Evolutionary conservation across 1,140 invertebrate genomes (phyloP).

Genomic region (Drosophila kurseongensis): DNA sequence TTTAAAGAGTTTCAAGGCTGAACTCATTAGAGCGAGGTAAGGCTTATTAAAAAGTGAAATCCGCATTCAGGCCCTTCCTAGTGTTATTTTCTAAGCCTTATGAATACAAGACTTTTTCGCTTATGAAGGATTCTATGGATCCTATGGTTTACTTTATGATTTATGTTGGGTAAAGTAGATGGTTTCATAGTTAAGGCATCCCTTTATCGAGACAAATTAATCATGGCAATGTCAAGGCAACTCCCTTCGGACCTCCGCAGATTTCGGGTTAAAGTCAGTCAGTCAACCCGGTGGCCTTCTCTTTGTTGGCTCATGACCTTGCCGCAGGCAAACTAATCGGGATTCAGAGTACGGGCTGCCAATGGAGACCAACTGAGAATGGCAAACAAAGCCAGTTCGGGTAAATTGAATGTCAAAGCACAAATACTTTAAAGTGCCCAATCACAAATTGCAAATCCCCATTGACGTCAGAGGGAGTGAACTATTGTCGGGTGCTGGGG

Average conservation of each 20-base stretch:
- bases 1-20: constrained; percentile 4
- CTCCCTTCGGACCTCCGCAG: constrained; percentile 11
- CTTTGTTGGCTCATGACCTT: constrained; percentile 60
- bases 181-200: background rate
- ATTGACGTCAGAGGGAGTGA: constrained; percentile 45
- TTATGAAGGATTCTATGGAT: no score
- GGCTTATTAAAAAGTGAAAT: constrained; percentile 9
- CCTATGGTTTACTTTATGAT: background rate
- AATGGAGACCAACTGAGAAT: constrained; percentile 1
- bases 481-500: background rate
- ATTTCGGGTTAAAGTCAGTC: constrained; percentile 40
- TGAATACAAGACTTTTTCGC: no score
- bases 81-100: no score
- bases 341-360: constrained; percentile 3
- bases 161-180: background rate
- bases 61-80: background rate
- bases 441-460: constrained; percentile 39
- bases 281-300: constrained; percentile 63
- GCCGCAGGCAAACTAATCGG: constrained; percentile 18
- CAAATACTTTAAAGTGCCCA: constrained; percentile 38
- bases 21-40: background rate
- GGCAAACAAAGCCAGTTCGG: constrained; percentile 18
- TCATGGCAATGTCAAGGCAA: background rate
- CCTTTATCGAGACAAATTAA: constrained; percentile 3
- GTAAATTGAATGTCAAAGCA: constrained; percentile 41